Evolutionary conservation across 1,140 invertebrate genomes (phyloP), one percentile per base, ranked within the genome.

Genomic region (Diploscapter pachys): DNA sequence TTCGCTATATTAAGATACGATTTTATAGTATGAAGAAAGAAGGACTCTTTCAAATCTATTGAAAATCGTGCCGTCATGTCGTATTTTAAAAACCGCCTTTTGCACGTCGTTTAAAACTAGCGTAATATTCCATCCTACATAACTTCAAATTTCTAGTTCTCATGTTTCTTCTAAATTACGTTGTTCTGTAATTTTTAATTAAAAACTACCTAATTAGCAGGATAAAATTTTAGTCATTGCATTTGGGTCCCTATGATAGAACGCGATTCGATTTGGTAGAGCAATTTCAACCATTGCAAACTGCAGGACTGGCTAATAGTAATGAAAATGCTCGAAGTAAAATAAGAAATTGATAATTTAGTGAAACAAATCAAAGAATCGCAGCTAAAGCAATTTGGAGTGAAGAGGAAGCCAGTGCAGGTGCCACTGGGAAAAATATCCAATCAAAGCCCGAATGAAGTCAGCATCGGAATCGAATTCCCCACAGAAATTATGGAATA

Each of bases 231-330:
- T 11, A 74, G 73, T 65, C 73, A 53, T 50, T 74, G 3, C 64
- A 74, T 64, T 49, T 74, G 55, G 73, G 73, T 54, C 65, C 54
- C 3, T 74, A 74, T 51, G 73, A 74, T 31, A 61, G 73, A 63
- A 64, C 73, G 55, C 50, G 73, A 55, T 74, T 74, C 56, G 73
- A 74, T 50, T 52, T 74, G 55, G 73, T 69, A 9, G 73, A 74
- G 56, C 54, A 56, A 49, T 74, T 74, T 61, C 73, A 74, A 57
- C 73, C 73, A 51, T 67, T 74, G 53, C 73, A 74, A 31, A 54
- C 73, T 66, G 73, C 73, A 11, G 55, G 56, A 8, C 51, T 54
- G 48, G 66, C 64, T 8, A 69, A 65, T 57, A 57, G 73, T 74
- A 31, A 31, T 31, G 31, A 31, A 31, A 31, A 31, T 31, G 31